Evolutionary conservation across 1,140 invertebrate species (phyloP), one percentile per base, ranked within the genome.

Genomic region (Brachionus asplanchnoidis): DNA sequence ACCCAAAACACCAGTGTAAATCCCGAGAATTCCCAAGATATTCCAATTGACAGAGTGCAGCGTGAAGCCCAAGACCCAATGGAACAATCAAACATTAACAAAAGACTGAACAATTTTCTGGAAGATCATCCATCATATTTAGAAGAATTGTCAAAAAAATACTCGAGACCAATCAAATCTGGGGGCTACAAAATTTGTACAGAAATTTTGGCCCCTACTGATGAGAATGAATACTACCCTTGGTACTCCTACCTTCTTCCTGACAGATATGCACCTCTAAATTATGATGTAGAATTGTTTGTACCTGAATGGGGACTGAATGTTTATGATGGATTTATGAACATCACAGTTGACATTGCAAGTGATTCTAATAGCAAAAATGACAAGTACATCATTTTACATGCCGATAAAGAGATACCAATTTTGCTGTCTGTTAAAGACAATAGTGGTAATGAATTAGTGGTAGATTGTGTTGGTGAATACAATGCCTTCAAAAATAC

Each of bases 271-370:
- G 53, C 14, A 20, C 79, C 79, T 6, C 2, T 9, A 42, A 8
- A 68, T 44, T 82, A 82, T 46, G 65, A 60, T 46, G 36, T 82
- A 12, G 79, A 82, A 26, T 17, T 82, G 14, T 82, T 65, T 40
- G 40, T 82, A 20, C 53, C 53, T 20, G 17, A 82, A 20, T 82
- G 79, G 79, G 23, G 17, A 11, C 9, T 82, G 12, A 14, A 40
- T 12, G 23, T 68, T 26, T 82, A 82, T 68, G 79, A 82, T 44
- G 73, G 73, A 50, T 53, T 77, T 12, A 77, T 77, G 20, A 26
- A 32, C 12, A 65, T 65, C n/a, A 42, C 7, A 12, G 79, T 82
- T 12, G 23, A 65, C 5, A 36, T 65, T 20, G 3, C 23, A n/a
- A 56, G 0, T 56, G 42, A n/a, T 14, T 36, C 65, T 17, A 9